phyloP scores from a whole-genome alignment of 2,888 invertebrate species.

The Synanthedon andrenaeformis region DNA sequence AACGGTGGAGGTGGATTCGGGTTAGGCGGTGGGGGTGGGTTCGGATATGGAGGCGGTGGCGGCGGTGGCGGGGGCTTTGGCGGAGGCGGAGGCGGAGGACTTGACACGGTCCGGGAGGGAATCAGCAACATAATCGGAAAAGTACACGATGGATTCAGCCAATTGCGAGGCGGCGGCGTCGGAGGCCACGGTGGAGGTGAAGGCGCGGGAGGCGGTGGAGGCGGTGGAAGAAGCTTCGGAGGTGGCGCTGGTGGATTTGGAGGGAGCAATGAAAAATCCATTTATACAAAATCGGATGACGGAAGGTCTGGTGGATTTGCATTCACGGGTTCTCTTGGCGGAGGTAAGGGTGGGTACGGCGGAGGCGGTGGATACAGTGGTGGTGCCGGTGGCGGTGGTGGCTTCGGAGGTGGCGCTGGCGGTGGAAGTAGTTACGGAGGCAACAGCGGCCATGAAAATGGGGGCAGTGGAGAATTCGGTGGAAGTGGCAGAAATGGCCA shows the following conservation, averaged over 20 bases:
- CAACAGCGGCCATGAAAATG: slow-evolving; percentile 19
- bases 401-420: slow-evolving; percentile 18
- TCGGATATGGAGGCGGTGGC: slow-evolving; percentile 17
- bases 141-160: slow-evolving; percentile 27
- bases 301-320: slow-evolving; percentile 59
- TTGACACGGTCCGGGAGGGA: slow-evolving; percentile 31
- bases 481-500: slow-evolving; percentile 17
- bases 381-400: slow-evolving; percentile 23
- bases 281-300: slow-evolving; percentile 48
- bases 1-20: slow-evolving; percentile 22
- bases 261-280: slow-evolving; percentile 30
- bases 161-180: slow-evolving; percentile 2
- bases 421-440: slow-evolving; percentile 10
- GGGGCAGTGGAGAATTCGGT: slow-evolving; percentile 22
- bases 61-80: slow-evolving; percentile 9
- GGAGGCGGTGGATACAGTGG: slow-evolving; percentile 16
- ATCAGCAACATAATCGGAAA: slow-evolving; percentile 34
- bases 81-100: slow-evolving; percentile 22
- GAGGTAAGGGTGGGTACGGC: slow-evolving; percentile 28
- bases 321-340: slow-evolving; percentile 43
- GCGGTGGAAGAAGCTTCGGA: slow-evolving; percentile 20
- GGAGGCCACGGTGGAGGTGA: slow-evolving; percentile 20
- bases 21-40: slow-evolving; percentile 19
- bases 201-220: slow-evolving; percentile 23
- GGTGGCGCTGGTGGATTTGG: slow-evolving; percentile 17